These are phyloP conservation scores for Petrocephalus microphthalmus DNA, from an alignment of 2,113 vertebrate species.

Conservation along the genomic window DNA sequence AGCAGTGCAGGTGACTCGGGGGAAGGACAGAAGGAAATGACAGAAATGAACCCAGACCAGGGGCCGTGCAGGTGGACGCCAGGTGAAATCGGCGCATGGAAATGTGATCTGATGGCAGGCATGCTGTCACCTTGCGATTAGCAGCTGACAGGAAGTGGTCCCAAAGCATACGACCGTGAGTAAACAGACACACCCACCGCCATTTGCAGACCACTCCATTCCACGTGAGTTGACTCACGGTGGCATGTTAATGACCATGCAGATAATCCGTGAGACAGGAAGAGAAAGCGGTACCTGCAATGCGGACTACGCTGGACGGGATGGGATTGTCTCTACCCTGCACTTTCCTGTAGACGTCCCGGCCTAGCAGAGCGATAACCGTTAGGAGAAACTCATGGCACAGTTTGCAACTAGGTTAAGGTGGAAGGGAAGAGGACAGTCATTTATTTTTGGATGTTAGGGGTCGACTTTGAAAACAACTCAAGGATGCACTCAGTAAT, in stretches of 20 bases:
- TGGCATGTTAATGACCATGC: constrained; percentile 22
- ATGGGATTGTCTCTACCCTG: constrained; percentile 72
- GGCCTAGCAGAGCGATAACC: constrained; percentile 60
- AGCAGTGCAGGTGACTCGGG: not conserved
- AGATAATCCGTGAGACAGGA: constrained; percentile 15
- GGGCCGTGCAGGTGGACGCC: not conserved
- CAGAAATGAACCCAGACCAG: not conserved
- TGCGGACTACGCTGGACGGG: constrained; percentile 67
- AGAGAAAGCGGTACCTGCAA: constrained; percentile 65
- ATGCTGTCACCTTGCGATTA: not conserved
- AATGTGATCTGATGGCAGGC: not conserved
- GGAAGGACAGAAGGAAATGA: not conserved
- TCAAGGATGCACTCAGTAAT: not conserved
- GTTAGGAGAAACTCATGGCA: constrained; percentile 31
- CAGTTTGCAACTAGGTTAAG: not conserved
- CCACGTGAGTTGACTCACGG: not conserved
- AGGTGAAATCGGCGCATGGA: not conserved
- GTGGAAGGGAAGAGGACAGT: not conserved
- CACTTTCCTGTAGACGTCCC: constrained; percentile 77
- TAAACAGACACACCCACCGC: not conserved
- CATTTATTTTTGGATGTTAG: constrained; percentile 9
- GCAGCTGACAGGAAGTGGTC: not conserved
- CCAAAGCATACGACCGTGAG: not conserved
- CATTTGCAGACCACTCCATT: not conserved
- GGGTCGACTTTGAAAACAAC: not conserved